Percentiles rank a stretch among this genome's conserved stretches.
Evolutionary conservation across 2,113 vertebrate genomes (phyloP).

Genomic region (Dissostichus mawsoni): DNA sequence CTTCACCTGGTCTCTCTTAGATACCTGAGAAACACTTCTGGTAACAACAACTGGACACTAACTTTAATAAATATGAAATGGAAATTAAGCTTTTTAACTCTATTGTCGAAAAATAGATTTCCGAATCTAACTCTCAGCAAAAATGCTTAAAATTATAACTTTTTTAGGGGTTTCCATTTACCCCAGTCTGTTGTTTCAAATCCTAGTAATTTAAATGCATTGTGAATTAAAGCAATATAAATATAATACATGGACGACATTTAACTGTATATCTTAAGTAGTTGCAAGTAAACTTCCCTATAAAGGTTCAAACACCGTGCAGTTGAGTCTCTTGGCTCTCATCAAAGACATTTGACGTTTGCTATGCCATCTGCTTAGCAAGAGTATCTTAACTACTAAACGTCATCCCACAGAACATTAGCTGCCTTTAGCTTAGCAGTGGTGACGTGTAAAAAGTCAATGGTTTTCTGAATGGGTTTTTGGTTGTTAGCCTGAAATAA

Average conservation of each 20-base stretch:
- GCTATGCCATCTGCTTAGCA: neutral
- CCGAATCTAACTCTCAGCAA: neutral
- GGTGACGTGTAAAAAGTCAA: too few relatives aligned
- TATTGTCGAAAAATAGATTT: too few relatives aligned
- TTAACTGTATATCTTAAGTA: too few relatives aligned
- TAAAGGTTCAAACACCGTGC: too few relatives aligned
- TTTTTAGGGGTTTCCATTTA: neutral
- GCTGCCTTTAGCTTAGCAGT: too few relatives aligned
- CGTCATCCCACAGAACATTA: too few relatives aligned
- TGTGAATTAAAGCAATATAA: neutral
- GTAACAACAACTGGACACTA: neutral
- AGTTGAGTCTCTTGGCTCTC: neutral
- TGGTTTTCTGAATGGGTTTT: too few relatives aligned
- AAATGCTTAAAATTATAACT: neutral
- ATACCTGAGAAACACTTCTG: neutral
- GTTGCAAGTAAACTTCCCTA: too few relatives aligned
- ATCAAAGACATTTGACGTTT: neutral
- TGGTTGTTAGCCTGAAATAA: too few relatives aligned
- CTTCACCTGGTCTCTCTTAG: constrained; percentile 11
- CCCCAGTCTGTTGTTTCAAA: neutral
- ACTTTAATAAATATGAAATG: neutral
- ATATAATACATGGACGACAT: neutral
- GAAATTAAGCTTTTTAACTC: neutral
- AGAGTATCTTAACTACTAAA: neutral
- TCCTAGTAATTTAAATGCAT: neutral